Evolutionary conservation across 2,113 vertebrate genomes (phyloP).

Genomic region (Grallaria varia): DNA sequence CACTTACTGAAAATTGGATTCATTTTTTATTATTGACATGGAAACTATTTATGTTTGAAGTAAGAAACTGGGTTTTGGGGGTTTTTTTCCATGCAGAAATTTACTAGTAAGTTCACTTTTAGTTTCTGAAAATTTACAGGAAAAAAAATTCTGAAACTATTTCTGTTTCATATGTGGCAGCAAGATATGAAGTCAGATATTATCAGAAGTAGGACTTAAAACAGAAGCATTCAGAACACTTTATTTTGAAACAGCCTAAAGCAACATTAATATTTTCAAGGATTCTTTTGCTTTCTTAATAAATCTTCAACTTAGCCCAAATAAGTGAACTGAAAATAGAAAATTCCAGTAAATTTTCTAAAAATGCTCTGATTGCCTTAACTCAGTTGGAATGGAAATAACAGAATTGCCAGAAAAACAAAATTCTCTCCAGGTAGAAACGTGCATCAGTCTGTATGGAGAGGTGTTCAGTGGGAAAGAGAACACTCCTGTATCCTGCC

Average conservation of each 20-base stretch:
- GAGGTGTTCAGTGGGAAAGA: background rate
- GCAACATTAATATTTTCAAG: background rate
- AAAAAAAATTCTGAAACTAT: background rate
- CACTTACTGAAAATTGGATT: background rate
- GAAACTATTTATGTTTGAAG: background rate
- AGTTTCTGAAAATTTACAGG: background rate
- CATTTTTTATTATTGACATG: background rate
- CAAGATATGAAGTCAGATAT: background rate
- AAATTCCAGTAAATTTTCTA: background rate
- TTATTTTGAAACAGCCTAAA: background rate
- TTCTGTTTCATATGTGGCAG: background rate
- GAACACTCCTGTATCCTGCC: background rate
- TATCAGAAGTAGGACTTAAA: background rate
- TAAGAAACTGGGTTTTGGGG: fast-evolving
- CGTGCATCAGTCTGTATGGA: background rate
- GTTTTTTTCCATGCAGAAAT: background rate
- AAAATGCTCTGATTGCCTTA: background rate
- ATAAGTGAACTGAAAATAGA: background rate
- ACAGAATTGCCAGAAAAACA: background rate
- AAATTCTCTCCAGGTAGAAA: background rate
- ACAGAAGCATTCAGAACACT: background rate
- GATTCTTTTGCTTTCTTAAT: background rate
- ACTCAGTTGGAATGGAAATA: background rate
- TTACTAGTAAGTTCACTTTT: background rate
- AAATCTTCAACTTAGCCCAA: background rate